A percentile compares a stretch with the other conserved stretches of the same genome.
These are phyloP conservation scores for Cichlasoma orientale DNA, from an alignment of 2,797 vertebrate genomes.

Conservation along the genomic window DNA sequence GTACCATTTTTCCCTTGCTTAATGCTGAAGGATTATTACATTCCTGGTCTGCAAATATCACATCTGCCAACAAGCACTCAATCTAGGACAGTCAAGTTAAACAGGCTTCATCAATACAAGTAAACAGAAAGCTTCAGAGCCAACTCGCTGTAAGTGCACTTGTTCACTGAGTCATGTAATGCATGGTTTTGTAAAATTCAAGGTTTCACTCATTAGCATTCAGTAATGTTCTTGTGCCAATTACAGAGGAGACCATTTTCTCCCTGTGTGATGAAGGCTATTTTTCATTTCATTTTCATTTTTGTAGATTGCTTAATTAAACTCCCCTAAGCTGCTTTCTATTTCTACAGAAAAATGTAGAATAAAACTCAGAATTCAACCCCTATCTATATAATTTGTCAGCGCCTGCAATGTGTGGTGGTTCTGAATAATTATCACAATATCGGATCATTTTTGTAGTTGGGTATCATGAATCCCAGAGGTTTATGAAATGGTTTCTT, in stretches of 20 bases:
- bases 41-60: neutral
- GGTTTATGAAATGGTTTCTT: neutral
- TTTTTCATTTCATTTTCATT: conserved; percentile 4
- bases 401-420: neutral
- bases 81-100: neutral
- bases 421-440: conserved; percentile 5
- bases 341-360: neutral
- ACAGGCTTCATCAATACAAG: conserved; percentile 13
- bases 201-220: conserved; percentile 40
- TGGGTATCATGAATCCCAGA: neutral
- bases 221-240: neutral
- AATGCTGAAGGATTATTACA: neutral
- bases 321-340: neutral
- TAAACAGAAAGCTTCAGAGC: conserved; percentile 19
- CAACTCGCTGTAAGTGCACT: neutral
- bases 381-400: neutral
- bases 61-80: neutral
- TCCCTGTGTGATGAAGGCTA: neutral
- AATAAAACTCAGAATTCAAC: neutral
- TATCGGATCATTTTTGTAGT: neutral
- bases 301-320: conserved; percentile 27
- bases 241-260: conserved; percentile 21
- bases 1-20: neutral
- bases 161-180: neutral
- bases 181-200: conserved; percentile 3